Percentiles rank a stretch among this genome's conserved stretches.
phyloP scores from a whole-genome alignment of 2,888 invertebrate genomes.

The Lamproptera curius region DNA sequence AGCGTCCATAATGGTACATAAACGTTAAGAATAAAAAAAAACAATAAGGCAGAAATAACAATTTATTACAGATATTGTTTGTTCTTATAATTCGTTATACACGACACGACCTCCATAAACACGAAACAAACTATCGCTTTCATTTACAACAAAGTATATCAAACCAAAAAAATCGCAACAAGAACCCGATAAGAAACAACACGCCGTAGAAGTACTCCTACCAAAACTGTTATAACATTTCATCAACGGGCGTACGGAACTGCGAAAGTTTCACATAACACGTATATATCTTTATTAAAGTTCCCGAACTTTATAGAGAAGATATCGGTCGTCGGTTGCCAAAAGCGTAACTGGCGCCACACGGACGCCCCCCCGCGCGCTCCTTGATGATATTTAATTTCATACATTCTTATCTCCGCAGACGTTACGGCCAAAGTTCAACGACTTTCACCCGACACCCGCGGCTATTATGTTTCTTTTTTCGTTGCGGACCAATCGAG shows the following conservation, averaged over 20 bases:
- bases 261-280: constrained; percentile 9
- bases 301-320: constrained; percentile 16
- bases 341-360: constrained; percentile 19
- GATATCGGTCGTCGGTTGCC: constrained; percentile 14
- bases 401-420: constrained; percentile 18
- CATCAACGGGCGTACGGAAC: too few species aligned
- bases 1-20: too few species aligned
- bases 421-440: constrained; percentile 17
- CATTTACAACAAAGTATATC: too few species aligned
- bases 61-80: too few species aligned
- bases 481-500: constrained; percentile 7
- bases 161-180: too few species aligned
- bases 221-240: constrained; percentile 6
- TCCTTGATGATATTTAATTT: constrained; percentile 18
- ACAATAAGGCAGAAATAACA: too few species aligned
- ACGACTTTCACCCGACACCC: constrained; percentile 18
- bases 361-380: constrained; percentile 7
- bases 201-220: too few species aligned
- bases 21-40: too few species aligned
- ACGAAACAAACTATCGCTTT: too few species aligned
- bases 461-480: constrained; percentile 6
- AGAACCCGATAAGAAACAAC: too few species aligned
- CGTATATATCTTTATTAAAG: constrained; percentile 22
- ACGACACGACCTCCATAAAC: too few species aligned
- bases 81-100: too few species aligned